Conservation (phyloP, 2,888 invertebrate species). For the Agrypnus murinus region DNA sequence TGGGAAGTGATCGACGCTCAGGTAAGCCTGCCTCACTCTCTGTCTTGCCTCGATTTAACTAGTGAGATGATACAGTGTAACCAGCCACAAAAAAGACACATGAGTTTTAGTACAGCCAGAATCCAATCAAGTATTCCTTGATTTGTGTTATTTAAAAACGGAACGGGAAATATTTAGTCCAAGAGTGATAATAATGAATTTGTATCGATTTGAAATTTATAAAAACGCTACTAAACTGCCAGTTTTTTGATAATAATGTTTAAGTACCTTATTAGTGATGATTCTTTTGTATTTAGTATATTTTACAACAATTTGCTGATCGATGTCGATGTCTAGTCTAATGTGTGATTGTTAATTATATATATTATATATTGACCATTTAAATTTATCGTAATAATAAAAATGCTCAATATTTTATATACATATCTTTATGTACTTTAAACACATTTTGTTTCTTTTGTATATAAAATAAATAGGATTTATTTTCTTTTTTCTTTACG, state of each 20-base stretch:
- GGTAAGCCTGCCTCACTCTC: conserved; percentile 77
- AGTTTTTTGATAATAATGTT: conserved; percentile 41
- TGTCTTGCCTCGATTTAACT: conserved; percentile 67
- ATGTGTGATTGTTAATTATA: conserved; percentile 42
- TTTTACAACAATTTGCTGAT: conserved; percentile 28
- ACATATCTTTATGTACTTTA: conserved; percentile 58
- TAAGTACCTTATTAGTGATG: conserved; percentile 32
- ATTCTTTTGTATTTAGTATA: conserved; percentile 40
- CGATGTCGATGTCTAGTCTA: conserved; percentile 48
- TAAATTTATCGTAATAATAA: conserved; percentile 30
- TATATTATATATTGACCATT: conserved; percentile 22
- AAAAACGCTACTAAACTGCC: conserved; percentile 42
- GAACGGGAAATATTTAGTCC: conserved; percentile 9
- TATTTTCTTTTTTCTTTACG: conserved; percentile 34
- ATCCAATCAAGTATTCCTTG: conserved; percentile 46
- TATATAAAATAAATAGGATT: too few relatives aligned
- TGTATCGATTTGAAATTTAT: conserved; percentile 8
- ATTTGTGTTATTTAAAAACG: conserved; percentile 19
- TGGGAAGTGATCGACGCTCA: conserved; percentile 99
- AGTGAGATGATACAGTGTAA: conserved; percentile 50
- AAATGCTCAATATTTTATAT: conserved; percentile 59
- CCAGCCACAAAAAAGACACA: conserved; percentile 62
- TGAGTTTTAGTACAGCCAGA: conserved; percentile 63
- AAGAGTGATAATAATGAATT: background rate
- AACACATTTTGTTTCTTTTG: conserved; percentile 36